These are phyloP conservation scores for Parnassius glacialis DNA, from an alignment of 2,888 invertebrate genomes.

Conservation along the genomic window DNA sequence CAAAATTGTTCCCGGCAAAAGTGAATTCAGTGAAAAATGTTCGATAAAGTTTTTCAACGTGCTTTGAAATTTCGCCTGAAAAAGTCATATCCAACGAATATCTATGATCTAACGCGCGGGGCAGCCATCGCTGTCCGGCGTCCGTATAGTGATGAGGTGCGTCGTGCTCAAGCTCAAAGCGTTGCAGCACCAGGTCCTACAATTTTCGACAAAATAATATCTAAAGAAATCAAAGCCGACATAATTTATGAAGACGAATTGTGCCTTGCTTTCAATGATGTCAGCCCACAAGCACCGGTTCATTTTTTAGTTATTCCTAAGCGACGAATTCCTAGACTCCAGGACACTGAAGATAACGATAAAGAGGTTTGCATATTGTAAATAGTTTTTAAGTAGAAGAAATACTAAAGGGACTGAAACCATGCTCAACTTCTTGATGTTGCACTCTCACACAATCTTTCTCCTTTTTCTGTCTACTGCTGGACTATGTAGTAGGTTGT, in stretches of 20 bases:
- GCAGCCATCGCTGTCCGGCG: slow-evolving; percentile 62
- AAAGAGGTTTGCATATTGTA: slow-evolving; percentile 57
- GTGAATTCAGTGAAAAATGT: slow-evolving; percentile 54
- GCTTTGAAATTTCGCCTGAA: slow-evolving; percentile 69
- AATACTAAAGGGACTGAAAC: no score
- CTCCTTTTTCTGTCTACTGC: no score
- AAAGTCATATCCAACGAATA: slow-evolving; percentile 72
- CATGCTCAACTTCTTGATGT: no score
- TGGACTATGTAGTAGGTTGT: no score
- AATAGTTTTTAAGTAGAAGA: no score
- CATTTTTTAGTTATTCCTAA: slow-evolving; percentile 93
- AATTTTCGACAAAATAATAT: slow-evolving; percentile 88
- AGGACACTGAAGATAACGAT: slow-evolving; percentile 82
- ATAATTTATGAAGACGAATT: slow-evolving; percentile 91
- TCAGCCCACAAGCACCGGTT: slow-evolving; percentile 89
- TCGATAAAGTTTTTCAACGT: slow-evolving; percentile 72
- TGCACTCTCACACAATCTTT: no score
- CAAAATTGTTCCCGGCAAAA: slow-evolving; percentile 22
- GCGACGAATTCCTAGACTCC: slow-evolving; percentile 84
- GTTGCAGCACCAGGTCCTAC: slow-evolving; percentile 73
- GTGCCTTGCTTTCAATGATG: slow-evolving; percentile 90
- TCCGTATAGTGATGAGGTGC: slow-evolving; percentile 70
- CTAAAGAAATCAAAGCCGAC: slow-evolving; percentile 89
- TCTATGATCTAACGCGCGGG: slow-evolving; percentile 69
- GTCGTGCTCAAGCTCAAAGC: slow-evolving; percentile 61